Base-by-base conservation (phyloP, 2,888 invertebrate species). In the Harmothoe impar region DNA sequence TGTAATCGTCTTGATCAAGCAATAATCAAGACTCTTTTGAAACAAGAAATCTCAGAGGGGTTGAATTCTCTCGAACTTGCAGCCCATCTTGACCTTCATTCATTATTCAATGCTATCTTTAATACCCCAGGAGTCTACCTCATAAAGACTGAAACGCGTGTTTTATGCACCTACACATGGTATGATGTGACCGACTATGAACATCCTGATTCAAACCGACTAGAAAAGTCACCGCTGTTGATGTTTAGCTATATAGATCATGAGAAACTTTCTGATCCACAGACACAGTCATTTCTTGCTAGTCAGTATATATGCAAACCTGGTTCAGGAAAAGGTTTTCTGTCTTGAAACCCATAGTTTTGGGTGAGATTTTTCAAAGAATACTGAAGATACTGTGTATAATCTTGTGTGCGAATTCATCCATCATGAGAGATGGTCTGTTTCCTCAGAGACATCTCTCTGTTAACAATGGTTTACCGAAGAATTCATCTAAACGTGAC, bases 131-230 rank as follows among this genome's bases (percentile, higher is more conserved):
- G 31, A 15, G 31, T 72, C 7, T 72, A 72, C 72, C 25, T 72
- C 0, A 29, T 29, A 15, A 72, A 31, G 25, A 31, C 25, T 15
- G 29, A 72, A n/a, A 29, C 29, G 0, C 72, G 72, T 3, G n/a
- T 29, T 0, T 15, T 72, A 5, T 72, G 72, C 29, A 15, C 72
- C 15, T 72, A 29, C 17, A n/a, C n/a, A 1, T 72, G 72, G 72
- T 72, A 72, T 72, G 72, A 72, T 72, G 31, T 72, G 15, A 72
- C 72, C 29, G 72, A 72, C 72, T 72, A 72, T 29, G 72, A 25
- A 17, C 72, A 72, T 29, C 72, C 72, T 15, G 15, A 29, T 15
- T 72, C 72, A 15, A 31, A 29, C 5, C 5, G 72, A 72, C 31
- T n/a, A 25, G 15, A 29, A 31, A 72, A n/a, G 15, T 72, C 72